A percentile compares a stretch with the other conserved stretches of the same genome.
Conservation (phyloP, 53 echinoderm and acorn worm genomes). For the Echinometra lucunter region DNA sequence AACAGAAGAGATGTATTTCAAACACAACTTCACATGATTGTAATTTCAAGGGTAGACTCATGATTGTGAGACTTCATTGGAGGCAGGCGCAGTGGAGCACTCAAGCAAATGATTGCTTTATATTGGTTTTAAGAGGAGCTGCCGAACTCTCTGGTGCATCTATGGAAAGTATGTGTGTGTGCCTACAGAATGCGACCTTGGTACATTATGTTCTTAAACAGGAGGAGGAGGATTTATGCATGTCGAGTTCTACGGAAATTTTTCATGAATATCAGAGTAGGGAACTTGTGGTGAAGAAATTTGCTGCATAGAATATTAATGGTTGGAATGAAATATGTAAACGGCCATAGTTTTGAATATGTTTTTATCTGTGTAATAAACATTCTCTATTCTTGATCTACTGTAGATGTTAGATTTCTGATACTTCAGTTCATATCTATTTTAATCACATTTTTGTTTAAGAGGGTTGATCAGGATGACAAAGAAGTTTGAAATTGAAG, state of each 20-base stretch:
- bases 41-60: constrained; percentile 14
- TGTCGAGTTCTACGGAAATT: background rate
- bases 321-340: background rate
- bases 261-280: background rate
- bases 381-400: too few species aligned
- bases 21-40: background rate
- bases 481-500: too few species aligned
- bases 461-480: too few species aligned
- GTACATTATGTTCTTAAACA: background rate
- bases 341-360: background rate
- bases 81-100: background rate
- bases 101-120: constrained; percentile 30
- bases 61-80: constrained; percentile 1
- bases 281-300: background rate
- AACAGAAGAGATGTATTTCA: background rate
- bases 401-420: too few species aligned
- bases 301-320: background rate
- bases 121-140: constrained; percentile 36
- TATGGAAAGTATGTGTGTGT: background rate
- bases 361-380: too few species aligned
- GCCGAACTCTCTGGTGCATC: background rate
- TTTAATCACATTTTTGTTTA: too few species aligned
- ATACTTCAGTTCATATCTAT: too few species aligned
- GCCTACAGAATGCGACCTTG: background rate
- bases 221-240: background rate